A percentile compares a stretch with the other conserved stretches of the same genome.
Conservation (phyloP, 2,888 invertebrate species). For the Apomyelois bistriatella region DNA sequence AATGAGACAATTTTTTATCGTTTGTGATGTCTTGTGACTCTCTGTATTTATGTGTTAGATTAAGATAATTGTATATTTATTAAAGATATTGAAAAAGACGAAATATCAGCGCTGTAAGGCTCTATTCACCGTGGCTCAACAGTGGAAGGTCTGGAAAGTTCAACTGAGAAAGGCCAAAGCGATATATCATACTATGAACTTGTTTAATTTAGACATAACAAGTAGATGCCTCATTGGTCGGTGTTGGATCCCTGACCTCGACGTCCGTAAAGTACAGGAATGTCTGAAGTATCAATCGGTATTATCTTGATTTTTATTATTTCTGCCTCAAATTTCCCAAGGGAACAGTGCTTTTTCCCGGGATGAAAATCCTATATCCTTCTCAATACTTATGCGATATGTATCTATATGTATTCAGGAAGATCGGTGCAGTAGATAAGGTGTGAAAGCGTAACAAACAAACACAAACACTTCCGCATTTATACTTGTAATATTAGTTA, state of each 20-base stretch:
- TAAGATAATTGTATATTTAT: no score
- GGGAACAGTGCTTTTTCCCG: no score
- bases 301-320: neutral
- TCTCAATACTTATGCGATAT: no score
- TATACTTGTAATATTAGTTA: no score
- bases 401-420: no score
- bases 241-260: slow-evolving; percentile 87
- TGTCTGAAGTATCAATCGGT: slow-evolving; percentile 38
- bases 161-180: slow-evolving; percentile 94
- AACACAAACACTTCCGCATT: no score
- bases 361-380: no score
- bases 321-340: neutral
- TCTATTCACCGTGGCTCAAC: slow-evolving; percentile 88
- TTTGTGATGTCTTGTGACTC: no score
- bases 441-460: no score
- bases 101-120: slow-evolving; percentile 91
- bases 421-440: no score
- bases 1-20: no score
- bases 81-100: slow-evolving; percentile 88
- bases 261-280: slow-evolving; percentile 81
- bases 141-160: slow-evolving; percentile 88
- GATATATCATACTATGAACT: slow-evolving; percentile 91
- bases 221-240: slow-evolving; percentile 90
- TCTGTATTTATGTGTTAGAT: no score
- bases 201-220: slow-evolving; percentile 90